Evolutionary conservation across 2,797 vertebrate species (phyloP), one percentile per base, ranked within the genome.

Genomic region (Gymnothorax reevesii): DNA sequence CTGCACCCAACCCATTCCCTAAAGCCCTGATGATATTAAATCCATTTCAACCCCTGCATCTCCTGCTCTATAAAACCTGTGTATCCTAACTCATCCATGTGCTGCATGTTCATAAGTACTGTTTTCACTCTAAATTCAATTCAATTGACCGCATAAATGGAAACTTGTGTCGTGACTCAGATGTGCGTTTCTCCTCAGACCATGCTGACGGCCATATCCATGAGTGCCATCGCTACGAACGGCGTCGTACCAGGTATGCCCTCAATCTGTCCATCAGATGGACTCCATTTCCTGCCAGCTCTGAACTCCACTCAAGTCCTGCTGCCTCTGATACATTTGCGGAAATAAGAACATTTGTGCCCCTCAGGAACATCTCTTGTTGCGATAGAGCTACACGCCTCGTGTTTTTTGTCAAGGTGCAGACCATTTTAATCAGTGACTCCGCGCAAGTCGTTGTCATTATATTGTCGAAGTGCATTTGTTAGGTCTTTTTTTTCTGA

Each of bases 141-240:
- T 22, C 15, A 73, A 3, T 73, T 7, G 8, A 33, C 13, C 52
- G 13, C 1, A 4, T 52, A 7, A 15, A n/a, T 13, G 2, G 75
- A 54, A 79, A 22, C 42, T n/a, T 17, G 17, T 42, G 33, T 42
- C 33, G 2, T 42, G 33, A 42, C 33, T 42, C 33, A 42, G 33
- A 42, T 42, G 2, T 42, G 33, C 33, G 33, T 42, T 42, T 42
- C 22, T 77, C 89, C 73, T 27, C 94, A 99, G 98, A 99, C 98
- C 0, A 94, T 99, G 94, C 94, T 99, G 90, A 99, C 98, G 0
- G 97, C 98, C 71, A 99, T 99, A 94, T 99, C 98, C 71, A 99
- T 99, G 98, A 99, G 98, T 4, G 98, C 98, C 54, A 99, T 99
- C 66, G 98, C 98, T 86, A 99, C 98, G 88, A 99, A 99, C 1